Percentiles rank a stretch among this genome's conserved stretches.
phyloP scores from a whole-genome alignment of 2,888 invertebrate species.

The Sicus ferrugineus region DNA sequence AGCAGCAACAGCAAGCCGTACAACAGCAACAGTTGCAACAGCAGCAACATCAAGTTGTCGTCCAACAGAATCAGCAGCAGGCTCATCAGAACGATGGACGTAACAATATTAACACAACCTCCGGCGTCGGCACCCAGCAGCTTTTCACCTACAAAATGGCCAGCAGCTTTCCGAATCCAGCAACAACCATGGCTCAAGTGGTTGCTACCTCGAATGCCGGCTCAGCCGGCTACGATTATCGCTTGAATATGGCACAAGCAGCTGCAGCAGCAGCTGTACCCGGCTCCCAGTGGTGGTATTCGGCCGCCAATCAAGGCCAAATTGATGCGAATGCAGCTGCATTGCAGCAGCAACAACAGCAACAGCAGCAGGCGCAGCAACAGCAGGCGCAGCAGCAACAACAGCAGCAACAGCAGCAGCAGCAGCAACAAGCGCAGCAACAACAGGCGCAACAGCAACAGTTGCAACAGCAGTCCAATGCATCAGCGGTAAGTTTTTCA shows the following conservation, averaged over 20 bases:
- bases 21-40: constrained; percentile 66
- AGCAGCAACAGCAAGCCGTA: constrained; percentile 66
- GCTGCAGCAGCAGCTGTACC: constrained; percentile 66
- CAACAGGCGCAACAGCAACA: constrained; percentile 63
- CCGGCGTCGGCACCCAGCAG: constrained; percentile 73
- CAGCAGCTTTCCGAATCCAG: constrained; percentile 79
- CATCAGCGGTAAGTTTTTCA: constrained; percentile 53
- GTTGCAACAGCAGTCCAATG: constrained; percentile 64
- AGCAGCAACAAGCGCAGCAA: constrained; percentile 64
- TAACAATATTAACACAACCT: constrained; percentile 63
- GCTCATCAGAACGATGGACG: constrained; percentile 67
- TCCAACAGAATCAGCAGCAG: constrained; percentile 66
- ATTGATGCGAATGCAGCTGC: constrained; percentile 71
- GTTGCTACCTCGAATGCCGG: constrained; percentile 69
- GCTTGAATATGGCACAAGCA: constrained; percentile 70
- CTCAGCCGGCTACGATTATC: constrained; percentile 78
- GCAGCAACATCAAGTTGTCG: constrained; percentile 65
- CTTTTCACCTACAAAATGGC: constrained; percentile 88
- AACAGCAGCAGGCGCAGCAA: constrained; percentile 67
- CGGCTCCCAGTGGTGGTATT: constrained; percentile 81
- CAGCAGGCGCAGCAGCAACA: constrained; percentile 62
- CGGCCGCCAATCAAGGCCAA: constrained; percentile 68
- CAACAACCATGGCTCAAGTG: constrained; percentile 73
- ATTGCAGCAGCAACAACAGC: constrained; percentile 66
- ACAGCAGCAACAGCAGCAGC: constrained; percentile 65